A percentile compares a stretch with the other conserved stretches of the same genome.
Conservation (phyloP, 2,113 vertebrate genomes). For the Tachycineta bicolor region DNA sequence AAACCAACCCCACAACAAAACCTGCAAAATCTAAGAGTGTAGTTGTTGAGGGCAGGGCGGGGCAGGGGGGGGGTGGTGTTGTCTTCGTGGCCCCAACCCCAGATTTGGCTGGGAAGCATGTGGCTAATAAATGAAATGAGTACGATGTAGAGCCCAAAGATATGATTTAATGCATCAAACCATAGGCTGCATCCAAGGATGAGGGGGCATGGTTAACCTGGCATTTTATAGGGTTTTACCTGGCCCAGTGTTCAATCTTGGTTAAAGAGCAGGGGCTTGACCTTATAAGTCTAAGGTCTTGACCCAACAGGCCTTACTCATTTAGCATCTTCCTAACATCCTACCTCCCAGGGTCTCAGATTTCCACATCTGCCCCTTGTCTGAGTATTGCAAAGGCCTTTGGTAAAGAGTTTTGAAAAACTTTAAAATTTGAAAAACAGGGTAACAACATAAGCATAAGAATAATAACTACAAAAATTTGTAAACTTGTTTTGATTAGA, state of each 20-base stretch:
- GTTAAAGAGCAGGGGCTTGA: neutral
- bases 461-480: no score
- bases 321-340: neutral
- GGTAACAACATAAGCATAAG: no score
- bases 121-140: neutral
- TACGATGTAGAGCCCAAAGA: neutral
- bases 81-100: neutral
- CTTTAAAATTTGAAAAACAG: no score
- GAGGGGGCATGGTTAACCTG: neutral
- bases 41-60: no score
- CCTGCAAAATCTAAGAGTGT: neutral
- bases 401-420: no score
- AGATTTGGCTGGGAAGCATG: neutral
- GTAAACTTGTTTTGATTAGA: no score
- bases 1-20: no score
- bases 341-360: neutral
- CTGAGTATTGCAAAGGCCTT: no score
- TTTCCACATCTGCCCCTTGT: no score
- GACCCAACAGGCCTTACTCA: neutral
- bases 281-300: neutral
- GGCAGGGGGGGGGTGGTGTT: no score
- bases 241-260: neutral
- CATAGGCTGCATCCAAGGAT: neutral
- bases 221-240: neutral
- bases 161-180: neutral